Evolutionary conservation across 2,888 invertebrate species (phyloP).

Genomic region (Mythimna ferrago): DNA sequence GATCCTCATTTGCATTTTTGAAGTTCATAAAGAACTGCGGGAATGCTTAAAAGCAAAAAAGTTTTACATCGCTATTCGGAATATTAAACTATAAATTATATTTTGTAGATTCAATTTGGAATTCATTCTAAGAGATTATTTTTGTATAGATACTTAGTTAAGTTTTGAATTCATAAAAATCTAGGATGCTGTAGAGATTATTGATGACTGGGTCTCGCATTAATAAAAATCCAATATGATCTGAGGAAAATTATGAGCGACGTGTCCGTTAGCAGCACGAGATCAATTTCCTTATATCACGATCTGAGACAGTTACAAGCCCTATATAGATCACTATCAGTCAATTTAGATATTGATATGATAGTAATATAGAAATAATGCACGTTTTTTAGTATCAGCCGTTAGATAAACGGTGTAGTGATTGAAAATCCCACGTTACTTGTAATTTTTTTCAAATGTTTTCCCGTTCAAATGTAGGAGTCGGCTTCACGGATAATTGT

Average conservation of each 20-base stretch:
- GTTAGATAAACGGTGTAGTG: conserved; percentile 63
- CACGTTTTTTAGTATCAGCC: conserved; percentile 62
- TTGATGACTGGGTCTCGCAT: not conserved
- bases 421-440: conserved; percentile 63
- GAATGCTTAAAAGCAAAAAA: conserved; percentile 26
- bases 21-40: conserved; percentile 23
- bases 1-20: conserved; percentile 59
- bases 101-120: not conserved
- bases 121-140: not conserved
- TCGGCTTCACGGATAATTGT: conserved; percentile 47
- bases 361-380: conserved; percentile 62
- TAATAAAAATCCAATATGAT: conserved; percentile 34
- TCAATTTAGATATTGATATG: conserved; percentile 64
- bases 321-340: conserved; percentile 66
- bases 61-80: conserved; percentile 9
- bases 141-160: not conserved
- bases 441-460: conserved; percentile 35
- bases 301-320: conserved; percentile 65
- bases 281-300: conserved; percentile 67
- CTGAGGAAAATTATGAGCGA: conserved; percentile 41
- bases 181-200: not conserved
- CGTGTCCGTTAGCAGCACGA: conserved; percentile 60
- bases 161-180: not conserved
- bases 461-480: conserved; percentile 51
- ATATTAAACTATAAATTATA: conserved; percentile 5